Conservation (phyloP, 2,888 invertebrate genomes). For the Ypsolopha scabrella region DNA sequence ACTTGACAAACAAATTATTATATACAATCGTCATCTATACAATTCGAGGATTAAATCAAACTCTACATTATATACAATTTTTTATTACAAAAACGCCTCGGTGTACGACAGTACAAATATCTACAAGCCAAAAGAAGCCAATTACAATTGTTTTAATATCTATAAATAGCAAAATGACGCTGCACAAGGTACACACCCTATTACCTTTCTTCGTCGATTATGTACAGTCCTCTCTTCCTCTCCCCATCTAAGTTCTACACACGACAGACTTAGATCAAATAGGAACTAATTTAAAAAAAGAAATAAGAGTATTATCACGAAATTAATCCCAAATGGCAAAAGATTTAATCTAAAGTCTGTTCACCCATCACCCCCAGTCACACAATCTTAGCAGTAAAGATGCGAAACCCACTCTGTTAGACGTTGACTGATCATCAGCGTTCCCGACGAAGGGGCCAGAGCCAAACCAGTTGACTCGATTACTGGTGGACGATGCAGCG, state of each 20-base stretch:
- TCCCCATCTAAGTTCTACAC: neutral
- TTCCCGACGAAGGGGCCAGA: slow-evolving; percentile 65
- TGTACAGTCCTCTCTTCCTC: neutral
- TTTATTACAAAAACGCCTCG: slow-evolving; percentile 18
- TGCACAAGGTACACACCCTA: neutral
- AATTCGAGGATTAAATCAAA: too few species aligned
- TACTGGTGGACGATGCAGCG: slow-evolving; percentile 32
- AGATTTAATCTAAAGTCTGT: slow-evolving; percentile 51
- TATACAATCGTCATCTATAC: too few species aligned
- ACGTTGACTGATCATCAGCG: slow-evolving; percentile 44
- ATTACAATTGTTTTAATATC: slow-evolving; percentile 28
- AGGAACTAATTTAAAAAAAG: slow-evolving; percentile 1
- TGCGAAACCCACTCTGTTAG: slow-evolving; percentile 65
- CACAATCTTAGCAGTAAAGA: slow-evolving; percentile 57
- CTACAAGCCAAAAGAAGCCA: slow-evolving; percentile 41
- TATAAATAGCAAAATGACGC: slow-evolving; percentile 18
- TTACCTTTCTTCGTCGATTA: neutral
- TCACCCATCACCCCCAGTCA: slow-evolving; percentile 58
- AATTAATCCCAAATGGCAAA: neutral
- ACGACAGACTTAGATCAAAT: slow-evolving; percentile 6
- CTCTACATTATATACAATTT: neutral
- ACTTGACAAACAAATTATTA: too few species aligned
- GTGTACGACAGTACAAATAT: slow-evolving; percentile 33
- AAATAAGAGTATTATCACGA: neutral
- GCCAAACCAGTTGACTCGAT: slow-evolving; percentile 56